phyloP scores from a whole-genome alignment of 2,113 vertebrate species.

The Chauna torquata region DNA sequence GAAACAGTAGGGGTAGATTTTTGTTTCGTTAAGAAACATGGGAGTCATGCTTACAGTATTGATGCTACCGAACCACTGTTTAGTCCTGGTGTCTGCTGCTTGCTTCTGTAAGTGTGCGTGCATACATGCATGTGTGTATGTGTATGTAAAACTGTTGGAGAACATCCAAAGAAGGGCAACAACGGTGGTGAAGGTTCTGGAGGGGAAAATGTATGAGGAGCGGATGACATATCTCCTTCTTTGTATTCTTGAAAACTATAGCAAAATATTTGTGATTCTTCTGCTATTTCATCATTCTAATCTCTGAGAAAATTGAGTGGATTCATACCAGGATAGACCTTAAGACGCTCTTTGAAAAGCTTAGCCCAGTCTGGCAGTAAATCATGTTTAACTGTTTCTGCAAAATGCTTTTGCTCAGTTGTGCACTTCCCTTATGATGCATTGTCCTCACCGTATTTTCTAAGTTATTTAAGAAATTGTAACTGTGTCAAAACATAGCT shows the following conservation, averaged over 20 bases:
- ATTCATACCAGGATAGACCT: neutral
- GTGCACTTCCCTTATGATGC: rapidly evolving
- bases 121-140: too few relatives aligned
- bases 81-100: neutral
- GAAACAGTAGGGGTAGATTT: neutral
- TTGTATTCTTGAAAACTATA: neutral
- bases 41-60: neutral
- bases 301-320: neutral
- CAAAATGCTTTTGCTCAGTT: neutral
- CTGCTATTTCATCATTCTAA: neutral
- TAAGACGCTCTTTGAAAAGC: neutral
- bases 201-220: too few relatives aligned
- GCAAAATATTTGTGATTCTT: neutral
- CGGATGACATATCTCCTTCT: neutral
- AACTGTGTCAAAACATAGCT: neutral
- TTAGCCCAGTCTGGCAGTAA: neutral
- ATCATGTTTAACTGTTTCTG: neutral
- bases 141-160: too few relatives aligned
- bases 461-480: neutral
- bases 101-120: neutral
- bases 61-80: neutral
- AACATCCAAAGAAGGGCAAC: too few relatives aligned
- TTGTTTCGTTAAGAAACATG: neutral
- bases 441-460: neutral
- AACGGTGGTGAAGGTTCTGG: too few relatives aligned